Evolutionary conservation across 2,888 invertebrate genomes (phyloP), one percentile per base, ranked within the genome.

Genomic region (Plemyria rubiginata): DNA sequence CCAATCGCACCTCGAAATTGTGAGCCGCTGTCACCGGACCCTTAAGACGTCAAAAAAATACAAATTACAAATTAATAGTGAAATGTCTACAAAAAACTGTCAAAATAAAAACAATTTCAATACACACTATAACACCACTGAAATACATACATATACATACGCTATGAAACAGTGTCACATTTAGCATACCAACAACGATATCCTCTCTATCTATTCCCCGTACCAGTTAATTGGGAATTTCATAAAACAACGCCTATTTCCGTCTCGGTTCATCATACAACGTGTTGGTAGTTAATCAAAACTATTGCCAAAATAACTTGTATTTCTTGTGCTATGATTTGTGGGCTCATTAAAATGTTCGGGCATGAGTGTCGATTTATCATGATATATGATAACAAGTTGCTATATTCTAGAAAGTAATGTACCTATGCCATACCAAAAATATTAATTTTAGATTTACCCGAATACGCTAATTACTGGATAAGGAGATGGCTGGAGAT

Each of bases 241-340:
- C 84, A 82, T 85, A 85, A 82, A 84, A 83, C 81, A 81, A 71
- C 79, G 70, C 81, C 79, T 90, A 92, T 90, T 89, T 88, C 83
- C 67, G 85, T 79, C 79, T 78, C 85, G 72, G 90, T 91, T 86
- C 83, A 89, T 91, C 88, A 90, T 80, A 71, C 69, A 80, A 83
- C 78, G 80, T 84, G 51, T n/a, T 40, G 52, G 84, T 73, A 74
- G 81, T 81, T 78, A 76, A 78, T 83, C 80, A 83, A 77, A 85
- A 80, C 76, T 56, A 90, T 89, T 88, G 90, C 89, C 90, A 90
- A 91, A 90, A 89, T 87, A 88, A 87, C 89, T 83, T 81, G 85
- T 87, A 82, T 82, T 84, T 79, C 78, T 82, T 78, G 81, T 78
- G 73, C 71, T 70, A 72, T 89, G 88, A 89, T 89, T 88, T 85